phyloP scores from a whole-genome alignment of 2,888 invertebrate species.

The Prosapia bicincta region DNA sequence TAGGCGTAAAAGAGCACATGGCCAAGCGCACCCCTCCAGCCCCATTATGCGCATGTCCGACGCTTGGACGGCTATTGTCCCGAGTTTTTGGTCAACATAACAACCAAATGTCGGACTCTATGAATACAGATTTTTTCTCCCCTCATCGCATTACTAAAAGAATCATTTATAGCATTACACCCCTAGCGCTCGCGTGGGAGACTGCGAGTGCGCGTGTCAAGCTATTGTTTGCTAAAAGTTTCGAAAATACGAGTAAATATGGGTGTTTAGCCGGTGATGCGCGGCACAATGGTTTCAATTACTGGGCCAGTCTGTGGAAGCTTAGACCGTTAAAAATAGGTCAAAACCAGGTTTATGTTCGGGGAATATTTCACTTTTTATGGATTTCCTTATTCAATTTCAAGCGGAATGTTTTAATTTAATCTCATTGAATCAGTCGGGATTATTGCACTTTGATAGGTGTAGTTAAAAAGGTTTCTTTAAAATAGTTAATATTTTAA shows the following conservation, averaged over 20 bases:
- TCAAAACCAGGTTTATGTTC: no score
- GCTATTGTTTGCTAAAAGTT: neutral
- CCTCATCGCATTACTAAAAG: neutral
- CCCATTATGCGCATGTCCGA: slow-evolving; percentile 14
- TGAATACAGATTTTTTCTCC: neutral
- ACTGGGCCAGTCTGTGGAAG: neutral
- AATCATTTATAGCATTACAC: neutral
- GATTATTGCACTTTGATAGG: no score
- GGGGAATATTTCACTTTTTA: no score
- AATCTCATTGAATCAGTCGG: no score
- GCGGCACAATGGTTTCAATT: neutral
- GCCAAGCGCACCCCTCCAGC: neutral
- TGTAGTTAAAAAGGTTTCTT: no score
- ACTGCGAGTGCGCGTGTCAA: neutral
- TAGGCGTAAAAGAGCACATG: no score
- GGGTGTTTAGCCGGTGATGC: neutral
- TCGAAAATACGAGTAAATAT: neutral
- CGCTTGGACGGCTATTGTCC: slow-evolving; percentile 13
- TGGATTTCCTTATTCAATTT: no score
- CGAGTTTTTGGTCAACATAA: slow-evolving; percentile 26
- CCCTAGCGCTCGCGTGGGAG: neutral
- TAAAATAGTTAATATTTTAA: no score
- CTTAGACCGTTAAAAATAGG: no score
- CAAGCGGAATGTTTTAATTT: no score
- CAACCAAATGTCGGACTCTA: slow-evolving; percentile 11